Percentiles rank a stretch among this genome's conserved stretches.
phyloP scores from a whole-genome alignment of 2,113 vertebrate genomes.

The Chaetodon trifascialis region DNA sequence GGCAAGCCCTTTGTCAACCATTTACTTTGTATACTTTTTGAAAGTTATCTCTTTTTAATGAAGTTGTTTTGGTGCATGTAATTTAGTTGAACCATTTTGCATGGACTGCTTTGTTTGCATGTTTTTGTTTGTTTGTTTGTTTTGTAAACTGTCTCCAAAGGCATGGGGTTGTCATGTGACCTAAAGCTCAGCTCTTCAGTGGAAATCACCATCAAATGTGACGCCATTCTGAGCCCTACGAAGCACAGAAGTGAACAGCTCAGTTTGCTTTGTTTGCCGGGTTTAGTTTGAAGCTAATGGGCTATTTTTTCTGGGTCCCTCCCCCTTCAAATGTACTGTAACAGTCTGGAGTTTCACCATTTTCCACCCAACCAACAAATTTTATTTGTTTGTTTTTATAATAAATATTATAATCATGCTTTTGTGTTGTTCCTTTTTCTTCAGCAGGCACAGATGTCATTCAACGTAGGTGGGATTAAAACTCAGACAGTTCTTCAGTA shows the following conservation, averaged over 20 bases:
- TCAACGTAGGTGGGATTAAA: too few species aligned
- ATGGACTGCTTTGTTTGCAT: not conserved
- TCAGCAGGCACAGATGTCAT: rapidly evolving
- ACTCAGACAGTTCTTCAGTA: too few species aligned
- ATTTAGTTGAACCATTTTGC: conserved; percentile 5
- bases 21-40: not conserved
- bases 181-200: conserved; percentile 25
- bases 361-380: conserved; percentile 35
- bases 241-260: not conserved
- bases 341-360: conserved; percentile 8
- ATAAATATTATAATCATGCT: conserved; percentile 67
- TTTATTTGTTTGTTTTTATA: conserved; percentile 59
- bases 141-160: conserved; percentile 1
- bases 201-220: conserved; percentile 20
- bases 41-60: conserved; percentile 16
- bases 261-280: not conserved
- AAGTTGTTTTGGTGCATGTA: conserved; percentile 2
- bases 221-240: not conserved
- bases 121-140: not conserved
- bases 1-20: not conserved
- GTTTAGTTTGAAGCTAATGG: not conserved
- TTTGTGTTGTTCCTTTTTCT: not conserved
- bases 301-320: not conserved
- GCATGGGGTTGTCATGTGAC: conserved; percentile 28
- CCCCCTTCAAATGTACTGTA: conserved; percentile 21